Percentiles rank a stretch among this genome's conserved stretches.
Evolutionary conservation across 2,888 invertebrate species (phyloP).

Genomic region (Furcula furcula): DNA sequence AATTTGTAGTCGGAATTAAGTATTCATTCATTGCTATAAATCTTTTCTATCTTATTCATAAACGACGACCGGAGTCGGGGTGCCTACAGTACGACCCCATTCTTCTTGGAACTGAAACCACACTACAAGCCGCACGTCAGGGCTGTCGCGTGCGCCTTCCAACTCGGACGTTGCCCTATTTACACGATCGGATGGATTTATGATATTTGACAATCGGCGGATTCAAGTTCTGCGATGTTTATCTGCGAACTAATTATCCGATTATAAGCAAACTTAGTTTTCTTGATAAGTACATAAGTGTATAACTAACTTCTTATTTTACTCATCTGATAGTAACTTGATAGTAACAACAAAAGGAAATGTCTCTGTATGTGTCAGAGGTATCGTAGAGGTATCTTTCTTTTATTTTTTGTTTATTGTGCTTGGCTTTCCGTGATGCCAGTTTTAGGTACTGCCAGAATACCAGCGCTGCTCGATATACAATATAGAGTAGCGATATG

Average conservation of each 20-base stretch:
- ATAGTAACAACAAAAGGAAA: too few species aligned
- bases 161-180: conserved; percentile 12
- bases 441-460: too few species aligned
- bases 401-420: too few species aligned
- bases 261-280: conserved; percentile 2
- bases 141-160: conserved; percentile 10
- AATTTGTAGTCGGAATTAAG: conserved; percentile 60
- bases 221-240: not conserved
- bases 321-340: too few species aligned
- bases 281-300: not conserved
- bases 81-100: conserved; percentile 37
- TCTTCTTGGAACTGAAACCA: conserved; percentile 33
- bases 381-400: too few species aligned
- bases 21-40: conserved; percentile 67
- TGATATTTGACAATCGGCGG: conserved; percentile 8
- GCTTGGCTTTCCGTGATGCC: too few species aligned
- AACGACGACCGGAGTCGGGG: conserved; percentile 28
- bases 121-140: conserved; percentile 15
- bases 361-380: too few species aligned
- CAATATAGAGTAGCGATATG: too few species aligned
- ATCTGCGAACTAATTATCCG: conserved; percentile 3
- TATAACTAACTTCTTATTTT: not conserved
- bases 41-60: conserved; percentile 65
- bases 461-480: too few species aligned
- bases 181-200: conserved; percentile 6